Evolutionary conservation across 2,113 vertebrate genomes (phyloP), one percentile per base, ranked within the genome.

Genomic region (Mastomys natalensis): DNA sequence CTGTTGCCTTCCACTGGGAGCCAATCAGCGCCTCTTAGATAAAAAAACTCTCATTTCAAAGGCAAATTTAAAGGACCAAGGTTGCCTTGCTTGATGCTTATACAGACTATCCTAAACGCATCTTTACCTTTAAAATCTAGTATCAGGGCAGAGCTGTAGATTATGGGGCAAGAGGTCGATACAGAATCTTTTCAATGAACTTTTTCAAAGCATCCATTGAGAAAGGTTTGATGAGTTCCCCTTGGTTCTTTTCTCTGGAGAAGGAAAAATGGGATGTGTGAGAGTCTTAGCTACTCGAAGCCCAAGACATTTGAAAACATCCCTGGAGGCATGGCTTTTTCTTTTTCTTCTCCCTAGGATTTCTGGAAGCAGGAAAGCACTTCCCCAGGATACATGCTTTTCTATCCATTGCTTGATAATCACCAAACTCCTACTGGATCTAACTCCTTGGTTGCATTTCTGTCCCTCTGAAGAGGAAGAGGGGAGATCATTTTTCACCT

Each of bases 171-270:
- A 72, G 60, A 66, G 29, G n/a, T 78, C 91, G 77, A 82, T 64
- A 26, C 12, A 58, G 70, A 84, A 87, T 55, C 40, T 85, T 89
- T 70, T 74, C 81, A 91, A 97, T 89, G 58, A 91, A 5, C 22
- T 45, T 53, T 95, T 81, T 43, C 66, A 89, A 89, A 94, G 68
- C 45, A 17, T 55, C 17, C 0, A 37, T 77, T 60, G 73, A 89
- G 64, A 92, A 89, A 26, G 40, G 40, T 21, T n/a, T 68, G 45
- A 1, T 73, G 84, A 90, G 58, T 21, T 95, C 80, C 43, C 53
- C 51, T 80, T 37, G 70, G 80, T 82, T 76, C 84, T 85, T 9
- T 81, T 60, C 66, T 84, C 40, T 72, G 10, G 45, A 95, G n/a
- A 91, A 77, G 77, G 43, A 85, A 85, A 92, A 86, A n/a, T 15